Base-by-base conservation (phyloP, 1,140 invertebrate species). In the Diuraphis noxia region DNA sequence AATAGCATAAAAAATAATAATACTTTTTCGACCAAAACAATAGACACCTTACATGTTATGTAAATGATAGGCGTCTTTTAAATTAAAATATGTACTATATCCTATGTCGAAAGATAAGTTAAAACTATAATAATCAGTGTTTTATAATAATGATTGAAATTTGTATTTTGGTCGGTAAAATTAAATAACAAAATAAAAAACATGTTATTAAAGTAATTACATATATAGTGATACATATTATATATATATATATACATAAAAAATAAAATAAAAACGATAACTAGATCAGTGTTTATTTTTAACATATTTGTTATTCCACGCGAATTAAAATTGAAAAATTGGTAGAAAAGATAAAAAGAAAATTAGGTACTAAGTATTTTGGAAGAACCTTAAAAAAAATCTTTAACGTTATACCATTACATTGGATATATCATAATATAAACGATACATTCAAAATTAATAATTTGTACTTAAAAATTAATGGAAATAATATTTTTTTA, bases 321-420 rank as follows among this genome's bases (percentile, higher is more conserved):
- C 86, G 25, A 88, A 63, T 88, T 43, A 56, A 88, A 77, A 91
- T 89, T 36, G 43, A 79, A 91, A 63, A 91, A 91, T 52, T 79
- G 49, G 40, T 91, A 91, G 77, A 91, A 91, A 91, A 91, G 77
- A 91, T 91, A 81, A 91, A 91, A 81, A 91, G 89, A 91, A 91
- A 52, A 91, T 49, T 91, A 91, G 34, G 41, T 91, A 82, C 46
- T 40, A 79, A 40, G 34, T 82, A 41, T 63, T 81, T 91, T 91
- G 41, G 89, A 91, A 81, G 41, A 89, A 77, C 41, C 34, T 72
- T 79, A 91, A 91, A 82, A 43, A n/a, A 21, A n/a, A 43, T 6
- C 13, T 82, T 9, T 82, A 56, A 56, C 23, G 5, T 87, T 40
- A 52, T 19, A 91, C n/a, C 34, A 6, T 30, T 38, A 82, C 19